phyloP scores from a whole-genome alignment of 1,140 invertebrate species.

The Hormaphis cornu region DNA sequence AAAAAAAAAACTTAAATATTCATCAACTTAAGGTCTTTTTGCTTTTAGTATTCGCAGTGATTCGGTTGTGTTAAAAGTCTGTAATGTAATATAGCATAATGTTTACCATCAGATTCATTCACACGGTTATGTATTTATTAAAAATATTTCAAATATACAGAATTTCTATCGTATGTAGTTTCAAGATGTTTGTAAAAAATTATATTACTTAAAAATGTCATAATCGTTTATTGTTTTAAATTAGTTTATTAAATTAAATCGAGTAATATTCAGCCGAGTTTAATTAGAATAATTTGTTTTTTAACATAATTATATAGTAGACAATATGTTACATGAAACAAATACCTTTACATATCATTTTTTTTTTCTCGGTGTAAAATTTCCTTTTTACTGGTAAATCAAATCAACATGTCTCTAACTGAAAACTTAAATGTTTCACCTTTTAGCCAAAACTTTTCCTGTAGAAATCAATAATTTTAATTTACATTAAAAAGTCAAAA shows the following conservation, averaged over 20 bases:
- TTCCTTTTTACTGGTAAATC: not conserved
- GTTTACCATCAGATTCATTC: not conserved
- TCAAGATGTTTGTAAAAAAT: not conserved
- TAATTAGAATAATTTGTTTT: not conserved
- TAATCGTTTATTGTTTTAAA: not conserved
- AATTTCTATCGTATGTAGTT: not conserved
- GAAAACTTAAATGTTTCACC: not conserved
- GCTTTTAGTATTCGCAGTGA: constrained; percentile 2
- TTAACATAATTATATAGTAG: constrained; percentile 5
- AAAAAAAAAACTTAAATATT: not conserved
- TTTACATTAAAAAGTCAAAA: no score
- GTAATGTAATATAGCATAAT: not conserved
- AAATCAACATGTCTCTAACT: not conserved
- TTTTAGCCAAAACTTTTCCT: not conserved
- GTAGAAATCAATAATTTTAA: no score
- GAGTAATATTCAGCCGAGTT: not conserved
- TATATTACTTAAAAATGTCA: not conserved
- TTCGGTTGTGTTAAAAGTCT: constrained; percentile 21
- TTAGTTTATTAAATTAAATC: not conserved
- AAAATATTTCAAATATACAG: not conserved
- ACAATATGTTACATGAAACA: constrained; percentile 12
- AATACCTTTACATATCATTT: constrained; percentile 28
- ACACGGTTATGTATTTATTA: not conserved
- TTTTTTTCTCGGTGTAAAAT: not conserved
- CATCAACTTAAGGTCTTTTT: not conserved